These are phyloP conservation scores for Penelope pileata DNA, from an alignment of 2,113 vertebrate species.

Conservation along the genomic window DNA sequence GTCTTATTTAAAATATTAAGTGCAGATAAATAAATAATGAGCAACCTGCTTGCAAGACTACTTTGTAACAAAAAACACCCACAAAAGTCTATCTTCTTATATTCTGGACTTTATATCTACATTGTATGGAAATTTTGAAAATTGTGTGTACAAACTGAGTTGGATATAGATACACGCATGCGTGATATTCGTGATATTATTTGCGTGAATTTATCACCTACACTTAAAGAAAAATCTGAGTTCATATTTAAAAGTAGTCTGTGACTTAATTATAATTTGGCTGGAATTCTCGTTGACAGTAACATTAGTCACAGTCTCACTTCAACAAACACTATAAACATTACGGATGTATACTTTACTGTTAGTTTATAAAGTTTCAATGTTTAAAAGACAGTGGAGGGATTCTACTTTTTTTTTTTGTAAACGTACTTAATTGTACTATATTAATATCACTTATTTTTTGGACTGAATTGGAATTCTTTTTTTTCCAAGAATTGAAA, in stretches of 20 bases:
- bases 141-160: not conserved
- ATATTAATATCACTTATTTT: not conserved
- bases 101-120: not conserved
- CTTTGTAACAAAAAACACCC: not conserved
- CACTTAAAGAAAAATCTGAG: not conserved
- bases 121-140: not conserved
- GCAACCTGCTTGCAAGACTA: not conserved
- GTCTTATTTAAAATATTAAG: not conserved
- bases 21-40: not conserved
- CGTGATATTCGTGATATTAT: not conserved
- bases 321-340: not conserved
- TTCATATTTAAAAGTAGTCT: not conserved
- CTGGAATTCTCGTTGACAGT: not conserved
- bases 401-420: not conserved
- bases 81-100: not conserved
- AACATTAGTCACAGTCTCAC: not conserved
- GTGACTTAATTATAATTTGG: not conserved
- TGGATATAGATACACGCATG: not conserved
- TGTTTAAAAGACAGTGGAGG: not conserved
- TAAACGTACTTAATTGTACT: not conserved
- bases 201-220: not conserved
- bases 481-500: not conserved
- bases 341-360: not conserved
- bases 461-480: not conserved
- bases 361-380: not conserved